Evolutionary conservation across 2,113 vertebrate species (phyloP).

Genomic region (Gallinago paraguaiae): DNA sequence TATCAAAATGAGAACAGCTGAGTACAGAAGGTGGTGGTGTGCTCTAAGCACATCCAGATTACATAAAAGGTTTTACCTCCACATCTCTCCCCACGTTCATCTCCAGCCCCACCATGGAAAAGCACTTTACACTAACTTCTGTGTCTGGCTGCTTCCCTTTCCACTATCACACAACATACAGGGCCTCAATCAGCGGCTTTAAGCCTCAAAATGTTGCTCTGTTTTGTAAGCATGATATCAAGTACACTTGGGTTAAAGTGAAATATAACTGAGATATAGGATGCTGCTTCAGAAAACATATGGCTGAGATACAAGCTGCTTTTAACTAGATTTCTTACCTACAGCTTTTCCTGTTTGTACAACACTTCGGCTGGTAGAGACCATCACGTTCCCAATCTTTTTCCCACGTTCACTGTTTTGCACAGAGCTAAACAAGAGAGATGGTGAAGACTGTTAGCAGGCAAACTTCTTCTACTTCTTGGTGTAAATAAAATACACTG

Average conservation of each 20-base stretch:
- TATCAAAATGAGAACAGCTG: not conserved
- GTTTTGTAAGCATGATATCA: not conserved
- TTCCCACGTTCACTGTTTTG: slow-evolving; percentile 97
- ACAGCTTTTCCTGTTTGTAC: slow-evolving; percentile 96
- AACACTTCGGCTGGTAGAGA: slow-evolving; percentile 91
- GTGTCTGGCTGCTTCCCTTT: not conserved
- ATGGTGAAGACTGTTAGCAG: not conserved
- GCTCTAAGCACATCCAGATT: not conserved
- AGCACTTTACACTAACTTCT: not conserved
- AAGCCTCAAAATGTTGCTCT: not conserved
- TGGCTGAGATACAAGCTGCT: fast-evolving
- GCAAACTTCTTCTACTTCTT: not conserved
- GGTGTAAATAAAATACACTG: not conserved
- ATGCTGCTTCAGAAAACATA: not conserved
- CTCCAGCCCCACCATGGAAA: not conserved
- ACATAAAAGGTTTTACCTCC: not conserved
- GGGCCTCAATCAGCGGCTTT: not conserved
- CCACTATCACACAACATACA: not conserved
- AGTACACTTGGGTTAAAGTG: not conserved
- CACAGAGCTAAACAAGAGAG: slow-evolving; percentile 83
- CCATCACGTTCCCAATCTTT: slow-evolving; percentile 93
- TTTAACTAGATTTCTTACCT: slow-evolving; percentile 76
- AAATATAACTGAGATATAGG: not conserved
- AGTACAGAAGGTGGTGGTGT: not conserved
- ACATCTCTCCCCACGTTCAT: not conserved